Conservation (phyloP, 2,113 vertebrate species). For the Chloropsis cyanopogon region DNA sequence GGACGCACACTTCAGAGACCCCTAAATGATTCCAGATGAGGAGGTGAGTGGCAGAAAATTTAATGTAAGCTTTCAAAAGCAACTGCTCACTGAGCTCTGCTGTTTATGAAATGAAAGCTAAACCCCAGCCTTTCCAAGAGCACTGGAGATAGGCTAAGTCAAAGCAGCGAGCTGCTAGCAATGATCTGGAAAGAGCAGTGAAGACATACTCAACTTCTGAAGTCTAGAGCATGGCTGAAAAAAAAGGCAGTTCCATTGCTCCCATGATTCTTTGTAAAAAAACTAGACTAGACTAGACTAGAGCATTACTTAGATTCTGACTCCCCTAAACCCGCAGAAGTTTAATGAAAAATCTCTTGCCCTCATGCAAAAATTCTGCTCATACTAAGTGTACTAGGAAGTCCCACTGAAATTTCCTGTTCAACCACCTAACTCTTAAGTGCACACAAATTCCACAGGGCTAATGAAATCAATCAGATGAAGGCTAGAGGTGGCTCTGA, state of each 20-base stretch:
- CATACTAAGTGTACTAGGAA: not conserved
- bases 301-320: not conserved
- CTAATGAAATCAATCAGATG: not conserved
- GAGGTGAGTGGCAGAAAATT: constrained; percentile 62
- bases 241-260: not conserved
- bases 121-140: constrained; percentile 11
- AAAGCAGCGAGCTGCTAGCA: not conserved
- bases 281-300: not conserved
- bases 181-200: not conserved
- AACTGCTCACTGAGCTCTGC: constrained; percentile 51
- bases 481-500: not conserved
- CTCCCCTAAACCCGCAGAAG: not conserved
- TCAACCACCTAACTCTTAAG: not conserved
- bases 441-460: not conserved
- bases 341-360: not conserved
- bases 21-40: constrained; percentile 70
- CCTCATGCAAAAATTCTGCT: not conserved
- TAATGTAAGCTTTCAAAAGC: constrained; percentile 70
- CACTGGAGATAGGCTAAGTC: not conserved
- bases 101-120: constrained; percentile 50
- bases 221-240: not conserved
- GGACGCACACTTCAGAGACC: constrained; percentile 35
- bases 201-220: not conserved
- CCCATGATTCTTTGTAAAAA: not conserved
- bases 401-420: not conserved